These are phyloP conservation scores for Vanacampus margaritifer DNA, from an alignment of 2,113 vertebrate genomes.

Conservation along the genomic window DNA sequence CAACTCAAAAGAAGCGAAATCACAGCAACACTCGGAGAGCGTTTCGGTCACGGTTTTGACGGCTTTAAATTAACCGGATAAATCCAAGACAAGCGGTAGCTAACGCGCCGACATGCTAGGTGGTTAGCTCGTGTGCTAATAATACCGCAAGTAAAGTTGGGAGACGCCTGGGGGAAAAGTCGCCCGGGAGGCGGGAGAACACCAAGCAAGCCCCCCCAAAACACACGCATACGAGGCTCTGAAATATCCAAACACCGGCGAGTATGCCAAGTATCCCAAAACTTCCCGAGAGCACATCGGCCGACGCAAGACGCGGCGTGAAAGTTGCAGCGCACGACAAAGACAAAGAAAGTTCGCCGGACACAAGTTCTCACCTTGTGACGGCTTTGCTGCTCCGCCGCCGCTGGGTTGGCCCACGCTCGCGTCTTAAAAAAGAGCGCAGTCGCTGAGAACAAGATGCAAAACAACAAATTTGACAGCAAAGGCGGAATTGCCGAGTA, in stretches of 20 bases:
- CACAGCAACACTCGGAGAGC: background rate
- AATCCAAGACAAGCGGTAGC: constrained; percentile 4
- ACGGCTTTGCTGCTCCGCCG: constrained; percentile 35
- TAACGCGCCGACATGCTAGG: constrained; percentile 54
- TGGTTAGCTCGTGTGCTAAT: constrained; percentile 63
- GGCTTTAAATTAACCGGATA: background rate
- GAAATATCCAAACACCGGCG: constrained; percentile 40
- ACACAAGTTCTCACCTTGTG: constrained; percentile 58
- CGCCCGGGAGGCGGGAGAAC: background rate
- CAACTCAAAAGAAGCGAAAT: background rate
- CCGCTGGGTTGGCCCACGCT: constrained; percentile 8
- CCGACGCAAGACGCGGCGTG: constrained; percentile 50
- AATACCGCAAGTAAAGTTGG: constrained; percentile 49
- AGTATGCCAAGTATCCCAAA: constrained; percentile 73
- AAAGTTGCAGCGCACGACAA: constrained; percentile 65
- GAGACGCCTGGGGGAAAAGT: constrained; percentile 11
- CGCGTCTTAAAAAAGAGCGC: background rate
- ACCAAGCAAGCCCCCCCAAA: background rate
- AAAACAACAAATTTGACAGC: constrained; percentile 53
- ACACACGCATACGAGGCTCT: constrained; percentile 4
- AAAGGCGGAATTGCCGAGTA: constrained; percentile 71
- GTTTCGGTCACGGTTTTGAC: background rate
- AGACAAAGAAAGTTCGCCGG: constrained; percentile 35
- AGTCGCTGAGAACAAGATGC: constrained; percentile 1
- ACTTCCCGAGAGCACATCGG: constrained; percentile 55